Conservation (phyloP, 2,888 invertebrate genomes). For the Blera fallax region DNA sequence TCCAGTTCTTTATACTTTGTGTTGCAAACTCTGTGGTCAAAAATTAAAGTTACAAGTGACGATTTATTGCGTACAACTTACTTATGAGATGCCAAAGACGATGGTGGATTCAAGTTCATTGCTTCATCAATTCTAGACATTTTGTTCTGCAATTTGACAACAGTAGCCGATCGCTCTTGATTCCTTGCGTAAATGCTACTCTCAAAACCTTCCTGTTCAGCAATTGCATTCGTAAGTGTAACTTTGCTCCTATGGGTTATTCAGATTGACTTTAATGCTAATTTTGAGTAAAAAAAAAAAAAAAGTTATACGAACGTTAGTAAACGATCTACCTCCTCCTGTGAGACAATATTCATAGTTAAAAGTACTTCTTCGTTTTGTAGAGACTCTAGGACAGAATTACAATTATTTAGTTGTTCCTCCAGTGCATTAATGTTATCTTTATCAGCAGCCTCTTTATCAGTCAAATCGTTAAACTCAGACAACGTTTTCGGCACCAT, state of each 20-base stretch:
- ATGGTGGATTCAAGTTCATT: conserved; percentile 37
- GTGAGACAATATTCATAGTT: conserved; percentile 75
- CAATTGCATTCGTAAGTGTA: conserved; percentile 23
- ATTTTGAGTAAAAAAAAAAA: neutral
- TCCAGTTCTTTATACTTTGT: conserved; percentile 30
- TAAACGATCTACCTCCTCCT: conserved; percentile 74
- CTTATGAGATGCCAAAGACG: conserved; percentile 30
- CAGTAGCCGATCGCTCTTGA: conserved; percentile 26
- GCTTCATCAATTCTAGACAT: conserved; percentile 46
- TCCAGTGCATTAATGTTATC: conserved; percentile 14
- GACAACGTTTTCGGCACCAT: conserved; percentile 45
- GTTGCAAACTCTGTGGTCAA: neutral
- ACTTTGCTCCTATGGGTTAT: conserved; percentile 14
- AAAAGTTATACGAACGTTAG: conserved; percentile 72
- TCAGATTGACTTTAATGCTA: neutral
- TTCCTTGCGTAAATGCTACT: conserved; percentile 36
- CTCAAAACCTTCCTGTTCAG: conserved; percentile 37
- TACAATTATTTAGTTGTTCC: conserved; percentile 22
- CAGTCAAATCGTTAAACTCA: conserved; percentile 68
- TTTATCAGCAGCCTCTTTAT: conserved; percentile 19
- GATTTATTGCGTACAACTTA: neutral
- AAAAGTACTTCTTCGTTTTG: conserved; percentile 67
- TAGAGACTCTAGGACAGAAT: conserved; percentile 14
- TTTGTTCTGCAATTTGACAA: conserved; percentile 18
- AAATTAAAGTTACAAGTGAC: neutral